Percentiles rank a stretch among this genome's conserved stretches.
Conservation (phyloP, 2,797 vertebrate species). For the Cercopithecus mitis region DNA sequence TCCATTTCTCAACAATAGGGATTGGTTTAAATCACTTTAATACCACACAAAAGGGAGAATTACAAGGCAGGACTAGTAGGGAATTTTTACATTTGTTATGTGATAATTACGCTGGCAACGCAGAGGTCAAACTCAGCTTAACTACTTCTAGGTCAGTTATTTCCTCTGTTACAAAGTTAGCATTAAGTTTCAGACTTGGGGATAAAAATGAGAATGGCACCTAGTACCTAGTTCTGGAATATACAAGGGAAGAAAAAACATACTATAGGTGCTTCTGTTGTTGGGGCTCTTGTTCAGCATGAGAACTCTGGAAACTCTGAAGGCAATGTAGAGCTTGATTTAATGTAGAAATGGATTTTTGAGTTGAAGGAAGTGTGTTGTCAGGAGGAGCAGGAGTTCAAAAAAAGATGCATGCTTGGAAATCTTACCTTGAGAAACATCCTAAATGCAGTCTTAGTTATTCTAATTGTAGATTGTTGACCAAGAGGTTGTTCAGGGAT, state of each 20-base stretch:
- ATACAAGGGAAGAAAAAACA: background rate
- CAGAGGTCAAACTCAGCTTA: background rate
- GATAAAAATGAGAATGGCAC: background rate
- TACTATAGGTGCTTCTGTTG: background rate
- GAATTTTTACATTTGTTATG: background rate
- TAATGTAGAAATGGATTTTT: background rate
- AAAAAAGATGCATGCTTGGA: background rate
- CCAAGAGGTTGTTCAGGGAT: background rate
- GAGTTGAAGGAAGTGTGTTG: background rate
- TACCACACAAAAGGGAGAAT: background rate
- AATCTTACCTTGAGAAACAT: background rate
- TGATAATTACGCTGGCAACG: background rate
- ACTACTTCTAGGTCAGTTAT: background rate
- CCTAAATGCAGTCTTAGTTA: background rate
- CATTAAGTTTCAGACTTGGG: background rate
- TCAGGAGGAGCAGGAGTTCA: background rate
- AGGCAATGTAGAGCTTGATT: background rate
- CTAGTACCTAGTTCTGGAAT: background rate
- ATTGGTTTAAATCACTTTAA: conserved; percentile 1
- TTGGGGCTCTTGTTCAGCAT: background rate
- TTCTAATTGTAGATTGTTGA: background rate
- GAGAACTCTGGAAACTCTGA: background rate
- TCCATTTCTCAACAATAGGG: background rate
- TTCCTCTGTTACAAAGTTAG: background rate
- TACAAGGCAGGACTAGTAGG: background rate